Evolutionary conservation across 2,888 invertebrate species (phyloP).

Genomic region (Pterobdella sp.): DNA sequence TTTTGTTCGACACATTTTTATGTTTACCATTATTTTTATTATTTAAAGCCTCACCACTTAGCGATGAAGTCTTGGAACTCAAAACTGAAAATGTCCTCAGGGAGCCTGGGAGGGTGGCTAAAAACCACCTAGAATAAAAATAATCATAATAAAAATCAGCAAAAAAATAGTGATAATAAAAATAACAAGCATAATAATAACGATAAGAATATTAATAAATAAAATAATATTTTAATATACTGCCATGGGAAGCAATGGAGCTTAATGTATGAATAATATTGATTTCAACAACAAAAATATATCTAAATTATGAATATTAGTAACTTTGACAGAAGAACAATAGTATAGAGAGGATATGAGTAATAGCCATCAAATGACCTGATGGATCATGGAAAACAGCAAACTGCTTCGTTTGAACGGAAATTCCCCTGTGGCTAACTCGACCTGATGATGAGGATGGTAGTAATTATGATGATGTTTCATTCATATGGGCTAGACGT

Average conservation of each 20-base stretch:
- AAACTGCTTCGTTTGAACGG: slow-evolving; percentile 17
- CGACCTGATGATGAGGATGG: slow-evolving; percentile 20
- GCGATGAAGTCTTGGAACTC: slow-evolving; percentile 24
- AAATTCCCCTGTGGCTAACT: slow-evolving; percentile 22
- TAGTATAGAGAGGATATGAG: too few relatives aligned
- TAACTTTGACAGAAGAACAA: too few relatives aligned
- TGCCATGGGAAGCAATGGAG: too few relatives aligned
- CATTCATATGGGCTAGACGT: neutral
- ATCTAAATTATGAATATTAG: too few relatives aligned
- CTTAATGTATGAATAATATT: too few relatives aligned
- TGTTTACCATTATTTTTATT: too few relatives aligned
- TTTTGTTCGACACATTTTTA: neutral
- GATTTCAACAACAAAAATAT: too few relatives aligned
- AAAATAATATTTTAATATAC: too few relatives aligned
- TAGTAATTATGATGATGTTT: neutral
- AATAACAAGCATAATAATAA: neutral
- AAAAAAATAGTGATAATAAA: neutral
- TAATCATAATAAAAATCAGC: neutral
- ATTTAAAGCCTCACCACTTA: slow-evolving; percentile 23
- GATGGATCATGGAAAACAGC: slow-evolving; percentile 17
- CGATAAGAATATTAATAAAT: too few relatives aligned
- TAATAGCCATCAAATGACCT: slow-evolving; percentile 7
- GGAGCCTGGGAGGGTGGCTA: slow-evolving; percentile 20
- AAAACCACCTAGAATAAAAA: slow-evolving; percentile 3
- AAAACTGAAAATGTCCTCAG: neutral